A percentile compares a stretch with the other conserved stretches of the same genome.
Conservation (phyloP, 2,797 vertebrate genomes). For the Hydrophis major region DNA sequence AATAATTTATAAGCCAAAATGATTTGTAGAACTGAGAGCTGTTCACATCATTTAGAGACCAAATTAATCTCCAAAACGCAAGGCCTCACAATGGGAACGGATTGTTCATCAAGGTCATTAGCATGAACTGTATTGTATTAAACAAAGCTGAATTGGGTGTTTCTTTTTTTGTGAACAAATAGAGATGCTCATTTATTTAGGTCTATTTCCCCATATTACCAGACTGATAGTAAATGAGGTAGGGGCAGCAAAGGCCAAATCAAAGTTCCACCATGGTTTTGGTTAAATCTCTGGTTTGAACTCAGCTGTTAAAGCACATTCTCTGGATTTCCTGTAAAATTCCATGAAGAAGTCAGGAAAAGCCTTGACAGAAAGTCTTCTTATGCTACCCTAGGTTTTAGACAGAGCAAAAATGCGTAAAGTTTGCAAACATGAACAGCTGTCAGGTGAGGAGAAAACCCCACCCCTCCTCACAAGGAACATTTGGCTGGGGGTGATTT, state of each 20-base stretch:
- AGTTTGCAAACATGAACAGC: not conserved
- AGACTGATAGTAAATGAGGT: not conserved
- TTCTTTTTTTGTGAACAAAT: not conserved
- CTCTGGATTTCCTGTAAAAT: not conserved
- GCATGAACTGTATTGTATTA: not conserved
- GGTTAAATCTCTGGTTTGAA: not conserved
- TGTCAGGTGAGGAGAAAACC: not conserved
- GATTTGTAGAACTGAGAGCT: not conserved
- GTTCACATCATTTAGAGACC: not conserved
- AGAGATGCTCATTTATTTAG: not conserved
- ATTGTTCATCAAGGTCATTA: not conserved
- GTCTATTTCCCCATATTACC: not conserved
- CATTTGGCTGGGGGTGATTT: not conserved
- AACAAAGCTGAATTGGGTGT: not conserved
- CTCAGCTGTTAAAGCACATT: not conserved
- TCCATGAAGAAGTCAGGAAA: not conserved
- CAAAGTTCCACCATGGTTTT: not conserved
- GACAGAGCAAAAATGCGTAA: not conserved
- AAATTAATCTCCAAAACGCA: not conserved
- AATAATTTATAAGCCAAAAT: not conserved
- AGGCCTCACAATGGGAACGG: not conserved
- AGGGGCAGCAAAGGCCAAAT: not conserved
- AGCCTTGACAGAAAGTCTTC: not conserved
- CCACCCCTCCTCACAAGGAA: not conserved
- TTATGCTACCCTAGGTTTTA: not conserved